Percentiles rank a stretch among this genome's conserved stretches.
phyloP scores from a whole-genome alignment of 2,113 vertebrate species.

The Tupaia tana region DNA sequence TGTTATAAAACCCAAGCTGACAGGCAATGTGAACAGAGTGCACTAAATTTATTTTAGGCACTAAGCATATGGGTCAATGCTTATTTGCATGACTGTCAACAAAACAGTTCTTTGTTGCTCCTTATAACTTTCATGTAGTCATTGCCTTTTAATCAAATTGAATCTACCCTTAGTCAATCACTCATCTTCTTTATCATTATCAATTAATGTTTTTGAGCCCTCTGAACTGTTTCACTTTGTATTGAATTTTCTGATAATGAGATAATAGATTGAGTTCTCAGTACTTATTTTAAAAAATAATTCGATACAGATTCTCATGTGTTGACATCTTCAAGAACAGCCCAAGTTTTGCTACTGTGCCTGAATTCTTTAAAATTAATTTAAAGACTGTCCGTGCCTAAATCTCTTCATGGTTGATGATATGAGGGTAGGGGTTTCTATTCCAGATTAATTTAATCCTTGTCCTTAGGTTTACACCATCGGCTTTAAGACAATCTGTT shows the following conservation, averaged over 20 bases:
- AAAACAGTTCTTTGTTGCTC: constrained; percentile 65
- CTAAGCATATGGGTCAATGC: constrained; percentile 50
- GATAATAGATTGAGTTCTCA: constrained; percentile 13
- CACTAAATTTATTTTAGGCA: constrained; percentile 63
- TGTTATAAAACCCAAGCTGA: constrained; percentile 64
- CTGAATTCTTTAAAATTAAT: background rate
- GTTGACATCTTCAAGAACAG: background rate
- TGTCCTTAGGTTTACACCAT: background rate
- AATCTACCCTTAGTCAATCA: constrained; percentile 64
- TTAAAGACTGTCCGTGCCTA: background rate
- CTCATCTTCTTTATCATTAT: constrained; percentile 67
- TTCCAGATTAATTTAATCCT: background rate
- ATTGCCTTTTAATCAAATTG: constrained; percentile 61
- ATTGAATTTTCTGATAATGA: constrained; percentile 68
- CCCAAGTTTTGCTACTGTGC: background rate
- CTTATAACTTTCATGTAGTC: constrained; percentile 64
- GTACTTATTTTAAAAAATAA: constrained; percentile 40
- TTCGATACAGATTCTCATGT: background rate
- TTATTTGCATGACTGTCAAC: constrained; percentile 72
- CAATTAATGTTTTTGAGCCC: constrained; percentile 72
- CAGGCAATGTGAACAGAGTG: constrained; percentile 66
- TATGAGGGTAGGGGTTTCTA: background rate
- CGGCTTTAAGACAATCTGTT: background rate
- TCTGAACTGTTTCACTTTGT: constrained; percentile 68
- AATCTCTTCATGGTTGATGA: background rate